Percentiles rank a stretch among this genome's conserved stretches.
Evolutionary conservation across 1,140 invertebrate species (phyloP).

Genomic region (Papilio aristodemus): DNA sequence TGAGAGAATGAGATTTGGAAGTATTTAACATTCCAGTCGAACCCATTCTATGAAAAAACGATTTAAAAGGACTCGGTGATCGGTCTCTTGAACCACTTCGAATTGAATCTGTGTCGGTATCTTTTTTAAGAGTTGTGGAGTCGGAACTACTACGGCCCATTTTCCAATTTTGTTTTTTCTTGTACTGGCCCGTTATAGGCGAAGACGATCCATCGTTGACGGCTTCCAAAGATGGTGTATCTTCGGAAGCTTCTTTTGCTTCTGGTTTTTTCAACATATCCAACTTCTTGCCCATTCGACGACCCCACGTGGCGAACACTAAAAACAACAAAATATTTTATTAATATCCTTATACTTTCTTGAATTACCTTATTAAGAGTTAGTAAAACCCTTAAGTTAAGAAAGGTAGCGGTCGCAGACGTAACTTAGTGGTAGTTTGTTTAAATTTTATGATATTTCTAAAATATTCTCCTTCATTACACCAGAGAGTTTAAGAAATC

Average conservation of each 20-base stretch:
- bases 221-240: slow-evolving; percentile 49
- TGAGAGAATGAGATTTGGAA: slow-evolving; percentile 77
- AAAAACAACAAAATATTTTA: slow-evolving; percentile 48
- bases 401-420: too few relatives aligned
- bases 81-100: slow-evolving; percentile 76
- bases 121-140: slow-evolving; percentile 70
- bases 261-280: slow-evolving; percentile 87
- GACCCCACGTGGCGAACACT: slow-evolving; percentile 90
- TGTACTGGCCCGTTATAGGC: slow-evolving; percentile 65
- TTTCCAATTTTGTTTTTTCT: slow-evolving; percentile 78
- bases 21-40: slow-evolving; percentile 88
- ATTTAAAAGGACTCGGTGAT: slow-evolving; percentile 85
- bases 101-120: slow-evolving; percentile 72
- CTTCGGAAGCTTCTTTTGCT: slow-evolving; percentile 79
- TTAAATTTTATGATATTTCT: too few relatives aligned
- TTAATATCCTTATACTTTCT: too few relatives aligned
- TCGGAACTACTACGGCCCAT: slow-evolving; percentile 77
- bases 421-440: too few relatives aligned
- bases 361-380: too few relatives aligned
- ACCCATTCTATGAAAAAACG: slow-evolving; percentile 87
- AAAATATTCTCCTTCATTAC: too few relatives aligned
- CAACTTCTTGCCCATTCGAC: slow-evolving; percentile 88
- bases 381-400: too few relatives aligned
- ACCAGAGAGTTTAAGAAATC: not conserved
- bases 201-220: slow-evolving; percentile 57